phyloP scores from a whole-genome alignment of 2,113 vertebrate genomes.

The Pan troglodytes region NHGRI_mPanTro3-v2.1_pri NC_086016.1:27646501-27647000 shows the following conservation, averaged over 20 bases:
- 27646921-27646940: background rate
- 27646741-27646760: background rate
- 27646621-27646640: background rate
- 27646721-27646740: background rate
- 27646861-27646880: background rate
- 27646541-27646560: background rate
- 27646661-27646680: background rate
- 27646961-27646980: background rate
- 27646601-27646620: background rate
- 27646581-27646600: background rate
- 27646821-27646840: background rate
- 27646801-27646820: background rate
- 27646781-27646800: background rate
- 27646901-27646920: background rate
- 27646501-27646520: background rate
- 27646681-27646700: rapidly evolving
- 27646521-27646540: background rate
- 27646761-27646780: background rate
- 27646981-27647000: background rate
- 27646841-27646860: background rate
- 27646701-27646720: background rate
- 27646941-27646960: background rate
- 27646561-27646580: background rate
- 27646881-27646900: background rate
- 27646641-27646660: background rate